phyloP scores from a whole-genome alignment of 1,140 invertebrate species.

The Drosophila teissieri region DNA sequence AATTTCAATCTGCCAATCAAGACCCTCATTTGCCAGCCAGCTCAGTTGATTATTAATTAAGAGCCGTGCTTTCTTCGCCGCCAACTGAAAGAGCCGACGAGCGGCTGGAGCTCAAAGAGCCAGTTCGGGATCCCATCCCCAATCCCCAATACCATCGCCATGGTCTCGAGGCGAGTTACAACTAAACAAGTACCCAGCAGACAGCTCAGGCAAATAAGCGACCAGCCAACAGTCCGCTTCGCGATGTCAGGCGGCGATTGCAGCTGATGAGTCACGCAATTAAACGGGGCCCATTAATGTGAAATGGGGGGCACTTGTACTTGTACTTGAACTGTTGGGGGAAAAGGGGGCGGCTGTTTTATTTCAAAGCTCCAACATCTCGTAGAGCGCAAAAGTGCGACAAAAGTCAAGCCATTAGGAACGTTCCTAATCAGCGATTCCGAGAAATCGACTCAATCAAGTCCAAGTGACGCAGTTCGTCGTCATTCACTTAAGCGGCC shows the following conservation, averaged over 20 bases:
- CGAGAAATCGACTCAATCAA: constrained; percentile 43
- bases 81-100: neutral
- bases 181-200: neutral
- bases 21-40: constrained; percentile 1
- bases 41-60: constrained; percentile 31
- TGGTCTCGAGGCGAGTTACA: too few species aligned
- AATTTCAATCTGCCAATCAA: neutral
- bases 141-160: too few species aligned
- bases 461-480: constrained; percentile 38
- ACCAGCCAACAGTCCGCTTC: neutral
- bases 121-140: neutral
- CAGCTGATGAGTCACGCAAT: constrained; percentile 60
- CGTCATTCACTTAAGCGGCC: constrained; percentile 51
- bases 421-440: constrained; percentile 74
- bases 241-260: constrained; percentile 26
- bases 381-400: constrained; percentile 13
- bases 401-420: constrained; percentile 54
- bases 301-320: constrained; percentile 35
- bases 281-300: constrained; percentile 57
- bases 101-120: constrained; percentile 15
- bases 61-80: constrained; percentile 4
- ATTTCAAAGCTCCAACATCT: neutral
- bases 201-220: constrained; percentile 19
- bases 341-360: constrained; percentile 6
- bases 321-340: constrained; percentile 1